phyloP scores from a whole-genome alignment of 2,797 vertebrate genomes.

The Otolemur crassicaudatus region DNA sequence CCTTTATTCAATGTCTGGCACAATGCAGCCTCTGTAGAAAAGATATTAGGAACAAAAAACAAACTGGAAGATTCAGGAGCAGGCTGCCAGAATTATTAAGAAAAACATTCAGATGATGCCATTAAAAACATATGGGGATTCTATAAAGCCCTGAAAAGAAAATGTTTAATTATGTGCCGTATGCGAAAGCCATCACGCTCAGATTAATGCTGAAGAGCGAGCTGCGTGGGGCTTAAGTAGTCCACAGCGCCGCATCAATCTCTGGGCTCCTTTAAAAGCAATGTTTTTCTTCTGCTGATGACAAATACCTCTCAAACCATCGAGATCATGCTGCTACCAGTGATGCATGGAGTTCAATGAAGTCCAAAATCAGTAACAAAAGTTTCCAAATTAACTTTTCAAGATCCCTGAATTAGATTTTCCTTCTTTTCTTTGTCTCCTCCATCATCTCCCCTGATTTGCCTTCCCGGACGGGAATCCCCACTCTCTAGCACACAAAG shows the following conservation, averaged over 20 bases:
- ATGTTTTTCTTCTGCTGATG: conserved; percentile 90
- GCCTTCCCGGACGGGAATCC: not conserved
- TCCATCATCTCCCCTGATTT: not conserved
- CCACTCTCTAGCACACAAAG: not conserved
- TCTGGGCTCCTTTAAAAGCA: conserved; percentile 89
- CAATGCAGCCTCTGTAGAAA: conserved; percentile 88
- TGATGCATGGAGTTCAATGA: conserved; percentile 88
- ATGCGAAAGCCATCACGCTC: conserved; percentile 90
- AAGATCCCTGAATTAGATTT: conserved; percentile 29
- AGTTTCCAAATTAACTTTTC: conserved; percentile 75
- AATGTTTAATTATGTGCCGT: conserved; percentile 91
- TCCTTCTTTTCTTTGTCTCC: conserved; percentile 48
- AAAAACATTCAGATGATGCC: conserved; percentile 90
- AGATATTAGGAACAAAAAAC: conserved; percentile 89
- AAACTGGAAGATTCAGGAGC: conserved; percentile 87
- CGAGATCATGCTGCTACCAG: conserved; percentile 88
- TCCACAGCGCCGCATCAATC: conserved; percentile 89
- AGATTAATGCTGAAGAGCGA: conserved; percentile 89
- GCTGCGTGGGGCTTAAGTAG: conserved; percentile 88
- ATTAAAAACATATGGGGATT: conserved; percentile 92
- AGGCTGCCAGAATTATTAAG: conserved; percentile 89
- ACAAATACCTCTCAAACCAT: conserved; percentile 89
- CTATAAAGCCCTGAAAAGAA: conserved; percentile 90
- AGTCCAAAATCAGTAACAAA: conserved; percentile 78
- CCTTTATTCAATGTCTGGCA: conserved; percentile 83